Percentiles rank a stretch among this genome's conserved stretches.
These are phyloP conservation scores for Neogobius melanostomus DNA, from an alignment of 2,113 vertebrate genomes.

Conservation along the genomic window DNA sequence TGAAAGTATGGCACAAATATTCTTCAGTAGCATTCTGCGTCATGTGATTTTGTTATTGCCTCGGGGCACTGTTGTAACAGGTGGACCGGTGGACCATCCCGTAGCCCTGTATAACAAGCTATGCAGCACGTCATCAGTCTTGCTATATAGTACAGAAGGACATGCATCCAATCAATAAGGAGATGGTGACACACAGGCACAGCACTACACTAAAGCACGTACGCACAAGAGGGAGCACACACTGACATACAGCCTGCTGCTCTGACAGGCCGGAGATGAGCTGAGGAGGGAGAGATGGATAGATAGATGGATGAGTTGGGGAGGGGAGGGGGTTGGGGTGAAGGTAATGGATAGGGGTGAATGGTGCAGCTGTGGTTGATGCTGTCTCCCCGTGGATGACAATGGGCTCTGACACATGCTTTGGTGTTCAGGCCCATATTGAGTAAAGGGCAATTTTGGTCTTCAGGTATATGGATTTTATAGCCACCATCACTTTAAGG, in stretches of 20 bases:
- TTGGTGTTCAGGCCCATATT: conserved; percentile 18
- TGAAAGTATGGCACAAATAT: no score
- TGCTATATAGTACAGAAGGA: conserved; percentile 36
- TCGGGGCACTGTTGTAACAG: conserved; percentile 15
- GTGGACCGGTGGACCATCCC: conserved; percentile 8
- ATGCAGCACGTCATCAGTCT: conserved; percentile 60
- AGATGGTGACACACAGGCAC: conserved; percentile 60
- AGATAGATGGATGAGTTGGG: conserved; percentile 30
- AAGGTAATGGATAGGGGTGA: conserved; percentile 61
- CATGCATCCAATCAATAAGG: conserved; percentile 68
- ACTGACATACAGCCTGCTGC: conserved; percentile 44
- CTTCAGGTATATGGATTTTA: conserved; percentile 48
- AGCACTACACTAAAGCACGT: conserved; percentile 31
- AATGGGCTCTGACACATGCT: conserved; percentile 20
- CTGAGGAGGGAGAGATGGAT: conserved; percentile 52
- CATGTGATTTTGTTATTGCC: conserved; percentile 11
- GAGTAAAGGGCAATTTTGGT: conserved; percentile 36
- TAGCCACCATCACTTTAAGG: conserved; percentile 38
- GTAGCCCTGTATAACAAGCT: conserved; percentile 19
- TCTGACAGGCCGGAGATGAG: conserved; percentile 66
- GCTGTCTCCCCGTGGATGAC: conserved; percentile 38
- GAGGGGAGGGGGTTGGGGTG: conserved; percentile 32
- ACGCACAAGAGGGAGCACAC: conserved; percentile 16
- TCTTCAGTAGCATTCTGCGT: no score
- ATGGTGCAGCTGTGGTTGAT: conserved; percentile 38